A percentile compares a stretch with the other conserved stretches of the same genome.
phyloP scores from a whole-genome alignment of 2,113 vertebrate genomes.

The Tragelaphus scriptus region DNA sequence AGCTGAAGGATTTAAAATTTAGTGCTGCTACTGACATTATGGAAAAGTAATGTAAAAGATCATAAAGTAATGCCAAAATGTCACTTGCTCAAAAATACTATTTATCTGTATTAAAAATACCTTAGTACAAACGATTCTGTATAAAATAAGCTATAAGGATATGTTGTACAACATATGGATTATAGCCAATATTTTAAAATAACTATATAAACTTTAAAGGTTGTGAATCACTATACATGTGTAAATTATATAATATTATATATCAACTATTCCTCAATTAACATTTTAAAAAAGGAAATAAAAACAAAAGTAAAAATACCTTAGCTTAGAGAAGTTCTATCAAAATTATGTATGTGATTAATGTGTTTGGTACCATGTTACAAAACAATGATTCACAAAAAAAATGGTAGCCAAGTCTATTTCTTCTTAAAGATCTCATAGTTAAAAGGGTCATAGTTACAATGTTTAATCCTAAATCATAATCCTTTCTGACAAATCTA shows the following conservation, averaged over 20 bases:
- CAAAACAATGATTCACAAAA: background rate
- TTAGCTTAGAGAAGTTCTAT: background rate
- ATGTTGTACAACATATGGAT: background rate
- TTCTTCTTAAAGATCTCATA: background rate
- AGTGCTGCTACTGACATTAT: background rate
- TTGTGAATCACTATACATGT: background rate
- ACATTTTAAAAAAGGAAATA: background rate
- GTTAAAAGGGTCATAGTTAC: background rate
- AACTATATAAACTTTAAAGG: background rate
- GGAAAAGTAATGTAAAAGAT: background rate
- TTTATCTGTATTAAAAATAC: background rate
- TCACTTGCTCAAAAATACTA: background rate
- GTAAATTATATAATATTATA: background rate
- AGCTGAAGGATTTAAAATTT: background rate
- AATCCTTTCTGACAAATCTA: background rate
- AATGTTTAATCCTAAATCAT: background rate
- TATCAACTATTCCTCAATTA: background rate
- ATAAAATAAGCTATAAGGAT: background rate
- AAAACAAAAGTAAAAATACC: background rate
- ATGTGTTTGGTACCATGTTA: background rate
- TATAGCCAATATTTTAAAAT: background rate
- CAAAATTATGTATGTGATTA: background rate
- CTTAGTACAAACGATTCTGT: background rate
- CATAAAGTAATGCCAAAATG: background rate
- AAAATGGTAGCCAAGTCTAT: background rate